These are phyloP conservation scores for Drosophila ficusphila DNA, from an alignment of 1,140 invertebrate species.

Conservation along the genomic window DNA sequence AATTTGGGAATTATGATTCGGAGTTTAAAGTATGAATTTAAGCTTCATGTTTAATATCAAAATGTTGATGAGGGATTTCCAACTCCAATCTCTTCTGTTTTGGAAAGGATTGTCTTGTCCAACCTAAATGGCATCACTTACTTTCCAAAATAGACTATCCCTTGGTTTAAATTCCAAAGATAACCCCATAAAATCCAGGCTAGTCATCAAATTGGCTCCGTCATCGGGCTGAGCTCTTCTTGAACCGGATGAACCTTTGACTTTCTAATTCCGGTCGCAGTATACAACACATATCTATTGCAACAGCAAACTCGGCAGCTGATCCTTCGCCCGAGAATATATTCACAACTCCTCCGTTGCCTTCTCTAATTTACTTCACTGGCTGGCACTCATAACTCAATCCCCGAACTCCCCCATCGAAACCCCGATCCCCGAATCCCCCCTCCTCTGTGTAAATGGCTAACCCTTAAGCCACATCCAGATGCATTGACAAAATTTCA, in stretches of 20 bases:
- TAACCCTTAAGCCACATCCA: conserved; percentile 39
- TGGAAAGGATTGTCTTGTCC: neutral
- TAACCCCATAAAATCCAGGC: conserved; percentile 14
- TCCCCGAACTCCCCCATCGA: too few species aligned
- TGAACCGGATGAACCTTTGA: conserved; percentile 39
- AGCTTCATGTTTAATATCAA: too few species aligned
- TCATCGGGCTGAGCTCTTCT: neutral
- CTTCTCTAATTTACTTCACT: conserved; percentile 35
- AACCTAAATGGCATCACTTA: neutral
- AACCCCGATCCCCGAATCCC: too few species aligned
- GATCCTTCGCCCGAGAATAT: conserved; percentile 29
- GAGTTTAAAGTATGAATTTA: neutral
- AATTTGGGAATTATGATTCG: neutral
- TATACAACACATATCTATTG: conserved; percentile 15
- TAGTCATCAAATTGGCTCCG: conserved; percentile 22
- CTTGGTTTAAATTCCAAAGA: neutral
- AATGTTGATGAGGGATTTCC: neutral
- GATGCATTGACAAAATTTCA: conserved; percentile 49
- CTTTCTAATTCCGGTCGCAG: conserved; percentile 29
- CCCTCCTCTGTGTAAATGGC: neutral
- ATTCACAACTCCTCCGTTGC: conserved; percentile 25
- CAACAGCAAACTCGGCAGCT: conserved; percentile 16
- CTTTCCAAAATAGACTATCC: neutral
- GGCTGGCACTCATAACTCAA: conserved; percentile 38
- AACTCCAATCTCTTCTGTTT: neutral